A percentile compares a stretch with the other conserved stretches of the same genome.
phyloP scores from a whole-genome alignment of 1,140 invertebrate species.

The Eubasilissa regina region DNA sequence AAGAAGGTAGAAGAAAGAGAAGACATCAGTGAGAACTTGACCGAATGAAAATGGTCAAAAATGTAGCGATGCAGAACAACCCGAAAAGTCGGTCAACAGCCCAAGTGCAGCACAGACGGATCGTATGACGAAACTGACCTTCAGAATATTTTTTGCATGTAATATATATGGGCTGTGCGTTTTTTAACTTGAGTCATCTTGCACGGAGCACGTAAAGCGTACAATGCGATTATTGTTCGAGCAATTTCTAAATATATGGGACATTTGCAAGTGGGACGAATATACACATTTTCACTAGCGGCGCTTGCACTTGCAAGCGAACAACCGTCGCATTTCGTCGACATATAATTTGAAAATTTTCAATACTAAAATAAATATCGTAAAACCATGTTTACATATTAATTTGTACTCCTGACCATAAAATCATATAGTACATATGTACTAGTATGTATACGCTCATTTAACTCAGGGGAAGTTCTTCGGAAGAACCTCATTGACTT shows the following conservation, averaged over 20 bases:
- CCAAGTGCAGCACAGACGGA: background rate
- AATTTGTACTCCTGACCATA: too few species aligned
- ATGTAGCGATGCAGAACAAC: background rate
- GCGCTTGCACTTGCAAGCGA: too few species aligned
- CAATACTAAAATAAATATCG: too few species aligned
- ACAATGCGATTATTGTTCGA: slow-evolving; percentile 32
- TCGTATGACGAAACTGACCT: slow-evolving; percentile 19
- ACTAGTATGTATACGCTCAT: too few species aligned
- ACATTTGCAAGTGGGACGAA: slow-evolving; percentile 3
- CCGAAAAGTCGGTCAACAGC: background rate
- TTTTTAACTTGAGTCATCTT: slow-evolving; percentile 9
- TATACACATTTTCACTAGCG: background rate
- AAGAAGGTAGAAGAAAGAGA: background rate
- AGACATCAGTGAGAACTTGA: too few species aligned
- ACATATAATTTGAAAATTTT: too few species aligned
- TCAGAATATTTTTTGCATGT: slow-evolving; percentile 14
- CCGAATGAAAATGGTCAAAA: background rate
- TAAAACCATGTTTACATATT: too few species aligned
- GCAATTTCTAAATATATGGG: slow-evolving; percentile 22
- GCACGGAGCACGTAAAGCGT: slow-evolving; percentile 18
- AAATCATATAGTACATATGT: too few species aligned
- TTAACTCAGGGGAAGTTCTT: too few species aligned
- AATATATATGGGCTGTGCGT: slow-evolving; percentile 28
- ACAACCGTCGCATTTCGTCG: too few species aligned
- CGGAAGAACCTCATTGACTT: too few species aligned